phyloP scores from a whole-genome alignment of 2,888 invertebrate genomes.

The Trachelus stipa region DNA sequence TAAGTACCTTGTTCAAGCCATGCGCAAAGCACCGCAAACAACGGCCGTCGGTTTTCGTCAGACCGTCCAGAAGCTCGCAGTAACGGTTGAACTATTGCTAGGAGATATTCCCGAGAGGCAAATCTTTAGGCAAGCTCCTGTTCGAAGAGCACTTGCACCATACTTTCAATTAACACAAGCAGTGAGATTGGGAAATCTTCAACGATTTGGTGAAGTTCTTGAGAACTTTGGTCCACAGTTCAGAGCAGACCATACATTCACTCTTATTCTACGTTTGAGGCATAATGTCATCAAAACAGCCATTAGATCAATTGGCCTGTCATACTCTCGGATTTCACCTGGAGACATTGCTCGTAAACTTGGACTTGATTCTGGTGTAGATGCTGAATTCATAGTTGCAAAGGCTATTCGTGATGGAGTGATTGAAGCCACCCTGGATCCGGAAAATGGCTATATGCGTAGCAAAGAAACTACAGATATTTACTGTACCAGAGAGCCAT shows the following conservation, averaged over 20 bases:
- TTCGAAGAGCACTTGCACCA: conserved; percentile 90
- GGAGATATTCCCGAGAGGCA: conserved; percentile 98
- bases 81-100: conserved; percentile 92
- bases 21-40: conserved; percentile 97
- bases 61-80: conserved; percentile 94
- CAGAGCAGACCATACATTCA: conserved; percentile 94
- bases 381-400: conserved; percentile 99
- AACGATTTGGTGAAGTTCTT: conserved; percentile 92
- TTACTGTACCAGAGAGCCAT: conserved; percentile 96
- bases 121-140: conserved; percentile 91
- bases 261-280: conserved; percentile 92
- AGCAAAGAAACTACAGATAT: conserved; percentile 97
- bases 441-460: conserved; percentile 95
- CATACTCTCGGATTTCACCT: conserved; percentile 96
- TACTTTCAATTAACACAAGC: conserved; percentile 98
- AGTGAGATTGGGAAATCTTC: conserved; percentile 94
- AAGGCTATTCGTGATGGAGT: conserved; percentile 98
- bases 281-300: conserved; percentile 99
- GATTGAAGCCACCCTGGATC: conserved; percentile 97
- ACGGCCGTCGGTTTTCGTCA: conserved; percentile 99
- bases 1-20: conserved; percentile 93
- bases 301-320: conserved; percentile 93
- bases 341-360: conserved; percentile 95
- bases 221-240: conserved; percentile 93
- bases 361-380: conserved; percentile 93